Evolutionary conservation across 2,888 invertebrate species (phyloP).

Genomic region (Meganola albula): DNA sequence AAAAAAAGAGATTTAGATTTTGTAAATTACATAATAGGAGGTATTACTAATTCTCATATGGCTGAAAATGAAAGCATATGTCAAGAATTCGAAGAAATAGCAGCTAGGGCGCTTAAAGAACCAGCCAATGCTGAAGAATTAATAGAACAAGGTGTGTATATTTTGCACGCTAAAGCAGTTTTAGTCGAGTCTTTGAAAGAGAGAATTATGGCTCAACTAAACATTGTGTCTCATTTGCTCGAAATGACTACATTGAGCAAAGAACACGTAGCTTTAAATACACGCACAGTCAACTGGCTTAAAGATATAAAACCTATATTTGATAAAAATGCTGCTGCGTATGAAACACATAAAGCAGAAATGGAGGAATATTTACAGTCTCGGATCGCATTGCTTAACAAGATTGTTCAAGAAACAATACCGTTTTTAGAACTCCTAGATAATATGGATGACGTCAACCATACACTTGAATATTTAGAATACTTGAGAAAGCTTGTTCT

Average conservation of each 20-base stretch:
- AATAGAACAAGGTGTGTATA: constrained; percentile 87
- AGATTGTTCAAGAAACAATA: constrained; percentile 83
- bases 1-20: constrained; percentile 77
- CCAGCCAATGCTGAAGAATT: constrained; percentile 89
- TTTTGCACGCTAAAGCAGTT: constrained; percentile 86
- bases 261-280: constrained; percentile 88
- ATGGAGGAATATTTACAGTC: constrained; percentile 88
- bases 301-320: constrained; percentile 88
- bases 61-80: constrained; percentile 83
- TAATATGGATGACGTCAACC: constrained; percentile 88
- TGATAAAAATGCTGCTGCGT: constrained; percentile 86
- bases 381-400: constrained; percentile 83
- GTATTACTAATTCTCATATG: constrained; percentile 81
- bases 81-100: constrained; percentile 83
- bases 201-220: constrained; percentile 82
- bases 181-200: constrained; percentile 83
- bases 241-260: constrained; percentile 85
- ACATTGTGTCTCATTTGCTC: constrained; percentile 82
- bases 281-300: constrained; percentile 90
- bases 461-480: constrained; percentile 87
- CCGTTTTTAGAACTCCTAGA: constrained; percentile 87
- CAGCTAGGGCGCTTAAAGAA: constrained; percentile 81
- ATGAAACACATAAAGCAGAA: constrained; percentile 88
- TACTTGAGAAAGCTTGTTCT: constrained; percentile 86
- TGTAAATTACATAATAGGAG: constrained; percentile 79